Conservation (phyloP, 2,113 vertebrate species). For the Phyllostomus hastatus region DNA sequence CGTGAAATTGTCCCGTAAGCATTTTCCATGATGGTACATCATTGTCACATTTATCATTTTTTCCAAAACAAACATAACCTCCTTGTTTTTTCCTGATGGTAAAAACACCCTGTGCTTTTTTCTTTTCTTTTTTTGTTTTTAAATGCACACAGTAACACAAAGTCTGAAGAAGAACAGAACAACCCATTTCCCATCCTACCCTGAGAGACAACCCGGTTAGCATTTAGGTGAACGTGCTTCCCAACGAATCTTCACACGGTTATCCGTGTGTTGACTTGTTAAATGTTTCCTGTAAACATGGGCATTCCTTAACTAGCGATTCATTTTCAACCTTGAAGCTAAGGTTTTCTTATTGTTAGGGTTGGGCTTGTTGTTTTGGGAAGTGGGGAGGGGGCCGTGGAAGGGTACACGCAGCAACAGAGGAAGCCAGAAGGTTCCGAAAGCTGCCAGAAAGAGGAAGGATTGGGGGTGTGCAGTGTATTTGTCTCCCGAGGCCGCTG, state of each 20-base stretch:
- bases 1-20: neutral
- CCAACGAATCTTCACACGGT: neutral
- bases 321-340: neutral
- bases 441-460: neutral
- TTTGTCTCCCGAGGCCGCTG: neutral
- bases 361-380: neutral
- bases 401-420: neutral
- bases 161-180: neutral
- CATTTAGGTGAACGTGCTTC: neutral
- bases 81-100: neutral
- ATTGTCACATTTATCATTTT: neutral
- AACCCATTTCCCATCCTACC: neutral
- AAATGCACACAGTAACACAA: neutral
- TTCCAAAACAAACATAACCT: neutral
- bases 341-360: neutral
- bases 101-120: neutral
- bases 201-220: neutral
- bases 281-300: neutral
- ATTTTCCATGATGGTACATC: neutral
- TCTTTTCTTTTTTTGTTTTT: neutral
- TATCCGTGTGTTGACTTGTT: neutral
- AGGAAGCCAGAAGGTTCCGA: neutral
- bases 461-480: fast-evolving
- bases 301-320: neutral
- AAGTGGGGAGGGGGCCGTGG: neutral